Base-by-base conservation (phyloP, 2,888 invertebrate genomes). In the Caenorhabditis sinica region DNA sequence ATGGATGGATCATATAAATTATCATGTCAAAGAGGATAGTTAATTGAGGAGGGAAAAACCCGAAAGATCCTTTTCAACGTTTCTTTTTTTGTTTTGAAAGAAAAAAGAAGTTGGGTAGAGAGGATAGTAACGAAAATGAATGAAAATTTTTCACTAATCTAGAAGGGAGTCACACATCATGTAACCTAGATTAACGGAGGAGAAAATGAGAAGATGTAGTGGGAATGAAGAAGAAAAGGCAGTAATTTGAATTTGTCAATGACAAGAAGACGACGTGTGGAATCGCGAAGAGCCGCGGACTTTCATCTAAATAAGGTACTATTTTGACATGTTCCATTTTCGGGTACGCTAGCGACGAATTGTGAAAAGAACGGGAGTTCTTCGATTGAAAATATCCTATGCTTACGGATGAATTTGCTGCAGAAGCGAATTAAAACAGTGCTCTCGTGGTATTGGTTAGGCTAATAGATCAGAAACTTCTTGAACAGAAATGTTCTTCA, bases 191-290 rank as follows among this genome's bases (percentile, higher is more conserved):
- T 69, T 69, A 69, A 56, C 69, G 69, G 40, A 23, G 25, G 33
- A 36, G 68, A 51, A 53, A 68, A 68, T 66, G 68, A 68, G 68
- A 20, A 69, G 40, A 25, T 63, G 63, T 63, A 43, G 33, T 36
- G 68, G 1, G n/a, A 17, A 40, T 25, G 63, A 33, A n/a, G 33
- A 36, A 53, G 51, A 20, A 11, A 20, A 36, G 8, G 20, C 20
- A 69, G 74, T 74, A 74, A 74, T 74, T 74, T 74, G 36, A 74
- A 60, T 56, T 69, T 69, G 69, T 69, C 69, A 74, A 53, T 74
- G 65, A 63, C 51, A 53, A 63, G 63, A 63, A 53, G 40, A 40
- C 69, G 69, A 69, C 56, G 56, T 53, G 69, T 56, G 56, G 56
- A 53, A 28, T 11, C 23, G 36, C 25, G 36, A 45, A 49, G 36